Conservation (phyloP, 2,888 invertebrate species). For the Drosophila falleni region DNA sequence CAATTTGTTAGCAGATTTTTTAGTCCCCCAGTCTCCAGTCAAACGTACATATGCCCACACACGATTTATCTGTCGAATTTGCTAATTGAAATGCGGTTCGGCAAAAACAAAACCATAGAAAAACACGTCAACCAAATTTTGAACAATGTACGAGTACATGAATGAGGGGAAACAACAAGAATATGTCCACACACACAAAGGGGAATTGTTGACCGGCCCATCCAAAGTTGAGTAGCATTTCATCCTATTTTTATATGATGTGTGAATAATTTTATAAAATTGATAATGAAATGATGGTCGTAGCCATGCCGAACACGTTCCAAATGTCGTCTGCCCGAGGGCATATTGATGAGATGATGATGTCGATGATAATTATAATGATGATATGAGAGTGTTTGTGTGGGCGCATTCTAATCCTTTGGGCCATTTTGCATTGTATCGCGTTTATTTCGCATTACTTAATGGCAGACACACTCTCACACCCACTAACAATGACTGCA, state of each 20-base stretch:
- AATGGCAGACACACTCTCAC: slow-evolving; percentile 18
- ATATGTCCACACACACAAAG: neutral
- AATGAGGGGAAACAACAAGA: neutral
- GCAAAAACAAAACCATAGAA: slow-evolving; percentile 43
- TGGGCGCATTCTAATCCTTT: slow-evolving; percentile 59
- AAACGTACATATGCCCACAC: slow-evolving; percentile 21
- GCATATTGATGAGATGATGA: slow-evolving; percentile 43
- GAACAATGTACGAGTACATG: slow-evolving; percentile 11
- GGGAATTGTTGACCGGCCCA: neutral
- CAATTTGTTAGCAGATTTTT: slow-evolving; percentile 10
- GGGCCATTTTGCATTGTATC: slow-evolving; percentile 28
- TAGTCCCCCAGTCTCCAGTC: neutral
- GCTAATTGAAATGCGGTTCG: slow-evolving; percentile 39
- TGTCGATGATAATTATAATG: slow-evolving; percentile 39
- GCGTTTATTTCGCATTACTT: slow-evolving; percentile 28
- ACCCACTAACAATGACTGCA: slow-evolving; percentile 46
- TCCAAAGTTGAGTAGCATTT: slow-evolving; percentile 22
- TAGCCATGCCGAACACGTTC: slow-evolving; percentile 65
- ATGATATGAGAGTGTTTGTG: slow-evolving; percentile 37
- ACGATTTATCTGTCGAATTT: slow-evolving; percentile 26
- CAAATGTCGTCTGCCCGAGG: slow-evolving; percentile 21
- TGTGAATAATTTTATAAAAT: slow-evolving; percentile 59
- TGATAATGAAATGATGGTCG: slow-evolving; percentile 43
- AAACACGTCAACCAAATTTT: slow-evolving; percentile 27
- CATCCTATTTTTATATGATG: slow-evolving; percentile 40